phyloP scores from a whole-genome alignment of 2,113 vertebrate genomes.

The Podarcis raffonei region DNA sequence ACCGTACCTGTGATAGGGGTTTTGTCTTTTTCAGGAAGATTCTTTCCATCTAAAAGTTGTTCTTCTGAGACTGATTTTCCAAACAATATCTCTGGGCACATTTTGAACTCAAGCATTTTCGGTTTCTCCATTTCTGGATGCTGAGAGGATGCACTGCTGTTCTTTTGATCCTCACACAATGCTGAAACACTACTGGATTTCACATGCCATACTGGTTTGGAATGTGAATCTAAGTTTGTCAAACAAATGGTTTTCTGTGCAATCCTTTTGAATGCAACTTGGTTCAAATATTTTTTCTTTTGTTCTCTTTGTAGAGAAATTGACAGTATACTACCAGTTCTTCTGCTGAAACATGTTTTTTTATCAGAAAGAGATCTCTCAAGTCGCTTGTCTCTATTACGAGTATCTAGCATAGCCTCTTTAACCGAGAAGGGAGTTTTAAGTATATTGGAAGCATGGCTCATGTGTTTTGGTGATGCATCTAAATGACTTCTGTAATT shows the following conservation, averaged over 20 bases:
- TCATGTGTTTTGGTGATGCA: conserved; percentile 51
- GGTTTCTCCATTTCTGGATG: background rate
- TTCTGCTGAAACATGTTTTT: conserved; percentile 53
- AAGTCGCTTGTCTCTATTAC: conserved; percentile 48
- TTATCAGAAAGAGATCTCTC: conserved; percentile 63
- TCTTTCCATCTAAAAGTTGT: conserved; percentile 31
- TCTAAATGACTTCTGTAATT: conserved; percentile 46
- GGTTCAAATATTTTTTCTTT: conserved; percentile 76
- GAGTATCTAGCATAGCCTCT: conserved; percentile 24
- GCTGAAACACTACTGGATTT: conserved; percentile 10
- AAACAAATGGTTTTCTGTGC: conserved; percentile 73
- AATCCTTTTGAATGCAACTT: conserved; percentile 69
- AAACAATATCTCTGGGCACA: conserved; percentile 76
- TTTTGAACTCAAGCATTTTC: conserved; percentile 75
- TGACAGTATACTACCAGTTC: conserved; percentile 42
- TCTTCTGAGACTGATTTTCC: conserved; percentile 44
- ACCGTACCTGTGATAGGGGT: conserved; percentile 69
- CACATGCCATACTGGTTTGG: conserved; percentile 33
- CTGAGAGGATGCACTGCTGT: background rate
- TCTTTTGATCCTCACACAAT: background rate
- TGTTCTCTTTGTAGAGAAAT: conserved; percentile 64
- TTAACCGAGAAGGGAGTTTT: conserved; percentile 45
- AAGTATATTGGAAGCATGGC: conserved; percentile 36
- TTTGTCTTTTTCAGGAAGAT: conserved; percentile 51
- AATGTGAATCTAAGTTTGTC: conserved; percentile 68